These are phyloP conservation scores for Castor canadensis DNA, from an alignment of 2,113 vertebrate genomes.

Conservation along the genomic window DNA sequence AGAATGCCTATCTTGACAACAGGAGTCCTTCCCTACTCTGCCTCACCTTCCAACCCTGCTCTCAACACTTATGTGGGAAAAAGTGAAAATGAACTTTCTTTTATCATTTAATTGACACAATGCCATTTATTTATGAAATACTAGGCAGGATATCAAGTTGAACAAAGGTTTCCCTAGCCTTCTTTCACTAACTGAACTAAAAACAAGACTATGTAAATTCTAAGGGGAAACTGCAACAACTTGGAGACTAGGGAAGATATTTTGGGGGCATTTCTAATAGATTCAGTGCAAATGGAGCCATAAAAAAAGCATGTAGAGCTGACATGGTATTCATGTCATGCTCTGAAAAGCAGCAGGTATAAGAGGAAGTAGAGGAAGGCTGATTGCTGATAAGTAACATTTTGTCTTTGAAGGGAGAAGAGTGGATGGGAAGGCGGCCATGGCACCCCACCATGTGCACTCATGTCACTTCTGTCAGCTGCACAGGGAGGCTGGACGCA, in stretches of 20 bases:
- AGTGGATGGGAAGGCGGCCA: neutral
- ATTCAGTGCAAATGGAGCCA: neutral
- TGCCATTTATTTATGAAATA: neutral
- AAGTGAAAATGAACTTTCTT: neutral
- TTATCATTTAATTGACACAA: neutral
- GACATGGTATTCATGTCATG: neutral
- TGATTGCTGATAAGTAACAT: too few relatives aligned
- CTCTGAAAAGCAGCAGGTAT: neutral
- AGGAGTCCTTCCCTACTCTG: neutral
- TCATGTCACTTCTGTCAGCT: neutral
- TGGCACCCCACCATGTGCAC: neutral
- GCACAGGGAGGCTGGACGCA: neutral
- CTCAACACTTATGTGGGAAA: neutral
- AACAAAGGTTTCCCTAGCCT: neutral
- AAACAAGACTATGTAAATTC: neutral
- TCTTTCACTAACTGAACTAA: neutral
- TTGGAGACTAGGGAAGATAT: neutral
- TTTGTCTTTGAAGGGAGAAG: neutral
- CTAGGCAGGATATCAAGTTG: neutral
- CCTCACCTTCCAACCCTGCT: neutral
- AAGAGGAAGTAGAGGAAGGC: neutral
- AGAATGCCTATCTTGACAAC: neutral
- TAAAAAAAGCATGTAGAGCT: neutral
- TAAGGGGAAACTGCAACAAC: neutral
- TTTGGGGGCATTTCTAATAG: neutral